Conservation (phyloP, 2,888 invertebrate species). For the Cenopis cana region DNA sequence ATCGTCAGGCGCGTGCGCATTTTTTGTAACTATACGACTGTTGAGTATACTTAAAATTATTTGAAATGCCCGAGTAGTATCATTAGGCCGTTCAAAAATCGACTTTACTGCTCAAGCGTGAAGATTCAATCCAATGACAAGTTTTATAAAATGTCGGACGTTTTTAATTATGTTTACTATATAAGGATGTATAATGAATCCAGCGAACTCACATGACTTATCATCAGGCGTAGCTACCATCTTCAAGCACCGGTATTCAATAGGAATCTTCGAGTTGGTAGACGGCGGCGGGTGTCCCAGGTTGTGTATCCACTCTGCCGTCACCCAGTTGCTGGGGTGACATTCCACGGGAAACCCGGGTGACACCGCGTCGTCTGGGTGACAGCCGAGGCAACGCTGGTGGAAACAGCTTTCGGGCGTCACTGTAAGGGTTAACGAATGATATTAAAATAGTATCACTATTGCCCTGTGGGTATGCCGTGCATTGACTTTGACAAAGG, state of each 20-base stretch:
- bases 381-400: conserved; percentile 74
- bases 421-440: conserved; percentile 58
- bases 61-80: no score
- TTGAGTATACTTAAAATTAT: no score
- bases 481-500: no score
- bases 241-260: conserved; percentile 77
- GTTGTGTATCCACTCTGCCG: conserved; percentile 76
- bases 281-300: conserved; percentile 75
- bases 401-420: conserved; percentile 72
- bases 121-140: no score
- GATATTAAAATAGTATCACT: no score
- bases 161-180: no score
- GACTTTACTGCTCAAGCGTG: no score
- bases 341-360: conserved; percentile 67
- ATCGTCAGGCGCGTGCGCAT: neutral
- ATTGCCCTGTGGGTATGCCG: no score
- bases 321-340: conserved; percentile 73
- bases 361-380: conserved; percentile 62
- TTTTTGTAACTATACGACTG: neutral
- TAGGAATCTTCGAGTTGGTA: conserved; percentile 71
- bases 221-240: conserved; percentile 80
- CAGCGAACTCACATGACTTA: conserved; percentile 68
- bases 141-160: no score
- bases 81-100: no score
- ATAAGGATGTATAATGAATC: neutral